Conservation (phyloP, 2,888 invertebrate genomes). For the Lochmaea crataegi region DNA sequence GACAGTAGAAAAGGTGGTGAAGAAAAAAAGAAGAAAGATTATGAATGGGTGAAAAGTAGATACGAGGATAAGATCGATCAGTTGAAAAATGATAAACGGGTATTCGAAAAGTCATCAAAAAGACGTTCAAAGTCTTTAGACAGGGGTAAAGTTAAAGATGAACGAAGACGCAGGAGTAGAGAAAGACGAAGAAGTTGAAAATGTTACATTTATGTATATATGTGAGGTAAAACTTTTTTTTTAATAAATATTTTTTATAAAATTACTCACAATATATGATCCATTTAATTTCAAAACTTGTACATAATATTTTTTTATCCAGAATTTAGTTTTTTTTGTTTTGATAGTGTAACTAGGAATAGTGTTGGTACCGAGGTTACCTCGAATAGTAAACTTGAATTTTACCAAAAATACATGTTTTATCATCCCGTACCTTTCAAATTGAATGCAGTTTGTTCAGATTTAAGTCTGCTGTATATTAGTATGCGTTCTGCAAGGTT, state of each 20-base stretch:
- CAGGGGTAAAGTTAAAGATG: slow-evolving; percentile 36
- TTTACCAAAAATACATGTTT: no score
- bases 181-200: slow-evolving; percentile 47
- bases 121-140: slow-evolving; percentile 45
- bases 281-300: background rate
- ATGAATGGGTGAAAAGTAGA: slow-evolving; percentile 50
- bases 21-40: slow-evolving; percentile 40
- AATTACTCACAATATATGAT: background rate
- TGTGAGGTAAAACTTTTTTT: background rate
- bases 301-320: no score
- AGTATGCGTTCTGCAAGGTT: no score
- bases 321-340: no score
- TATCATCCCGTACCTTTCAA: no score
- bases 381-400: no score
- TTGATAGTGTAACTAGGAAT: no score
- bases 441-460: no score
- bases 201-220: slow-evolving; percentile 2
- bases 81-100: slow-evolving; percentile 41
- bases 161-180: slow-evolving; percentile 46
- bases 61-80: slow-evolving; percentile 49
- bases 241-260: background rate
- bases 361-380: no score
- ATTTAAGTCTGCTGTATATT: no score
- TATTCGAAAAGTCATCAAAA: slow-evolving; percentile 34
- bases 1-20: slow-evolving; percentile 23